Percentiles rank a stretch among this genome's conserved stretches.
Conservation (phyloP, 1,140 invertebrate genomes). For the Pteromalus puparum region DNA sequence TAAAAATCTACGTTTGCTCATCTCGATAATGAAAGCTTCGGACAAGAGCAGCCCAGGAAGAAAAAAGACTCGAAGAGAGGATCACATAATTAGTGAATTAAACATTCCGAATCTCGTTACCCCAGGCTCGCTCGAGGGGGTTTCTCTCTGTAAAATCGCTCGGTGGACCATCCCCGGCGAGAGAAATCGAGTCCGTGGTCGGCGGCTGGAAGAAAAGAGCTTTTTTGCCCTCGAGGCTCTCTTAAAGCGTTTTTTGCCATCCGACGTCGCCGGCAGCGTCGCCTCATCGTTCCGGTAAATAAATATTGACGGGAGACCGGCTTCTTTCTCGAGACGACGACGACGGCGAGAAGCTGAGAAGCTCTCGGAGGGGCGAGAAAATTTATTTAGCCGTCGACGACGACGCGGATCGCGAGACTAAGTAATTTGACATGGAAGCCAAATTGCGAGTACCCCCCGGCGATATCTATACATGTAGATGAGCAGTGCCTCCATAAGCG, state of each 20-base stretch:
- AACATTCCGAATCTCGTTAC: slow-evolving; percentile 62
- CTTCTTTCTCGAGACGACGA: background rate
- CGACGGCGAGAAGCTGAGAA: background rate
- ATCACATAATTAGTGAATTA: slow-evolving; percentile 67
- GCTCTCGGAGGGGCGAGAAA: slow-evolving; percentile 52
- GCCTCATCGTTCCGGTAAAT: slow-evolving; percentile 56
- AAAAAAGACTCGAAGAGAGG: background rate
- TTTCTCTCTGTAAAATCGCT: slow-evolving; percentile 3
- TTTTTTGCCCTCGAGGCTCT: slow-evolving; percentile 30
- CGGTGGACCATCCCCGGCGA: too few species aligned
- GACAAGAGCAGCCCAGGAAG: background rate
- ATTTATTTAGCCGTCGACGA: slow-evolving; percentile 59
- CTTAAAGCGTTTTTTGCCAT: slow-evolving; percentile 7
- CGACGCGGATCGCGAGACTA: slow-evolving; percentile 56
- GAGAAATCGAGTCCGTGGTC: background rate
- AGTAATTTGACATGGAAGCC: slow-evolving; percentile 65
- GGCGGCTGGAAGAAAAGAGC: background rate
- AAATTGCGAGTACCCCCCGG: slow-evolving; percentile 56
- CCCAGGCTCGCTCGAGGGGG: background rate
- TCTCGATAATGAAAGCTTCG: background rate
- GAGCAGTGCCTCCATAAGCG: too few species aligned
- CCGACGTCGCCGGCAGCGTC: background rate
- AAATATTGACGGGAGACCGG: slow-evolving; percentile 64
- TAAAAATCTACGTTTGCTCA: background rate
- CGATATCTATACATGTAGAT: background rate